Evolutionary conservation across 2,797 vertebrate genomes (phyloP).

Genomic region (Podargus strigoides): DNA sequence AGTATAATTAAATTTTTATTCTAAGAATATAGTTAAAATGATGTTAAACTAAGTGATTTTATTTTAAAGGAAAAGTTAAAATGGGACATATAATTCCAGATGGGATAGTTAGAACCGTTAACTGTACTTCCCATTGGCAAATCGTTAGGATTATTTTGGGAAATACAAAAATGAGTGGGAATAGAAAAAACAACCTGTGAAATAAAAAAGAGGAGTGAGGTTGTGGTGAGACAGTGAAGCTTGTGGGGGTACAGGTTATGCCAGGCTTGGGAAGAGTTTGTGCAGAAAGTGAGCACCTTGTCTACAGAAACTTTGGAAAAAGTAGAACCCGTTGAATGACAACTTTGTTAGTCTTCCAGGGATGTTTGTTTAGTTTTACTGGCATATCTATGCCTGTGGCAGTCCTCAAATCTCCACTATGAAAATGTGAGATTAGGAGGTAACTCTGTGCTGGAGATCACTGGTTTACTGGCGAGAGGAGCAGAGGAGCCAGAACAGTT

Average conservation of each 20-base stretch:
- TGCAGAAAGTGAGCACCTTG: neutral
- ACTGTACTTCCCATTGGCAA: neutral
- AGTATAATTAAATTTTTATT: slow-evolving; percentile 24
- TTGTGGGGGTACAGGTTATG: neutral
- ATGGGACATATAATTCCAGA: slow-evolving; percentile 6
- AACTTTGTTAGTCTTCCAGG: neutral
- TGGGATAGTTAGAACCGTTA: neutral
- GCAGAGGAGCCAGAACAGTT: neutral
- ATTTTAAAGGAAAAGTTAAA: slow-evolving; percentile 38
- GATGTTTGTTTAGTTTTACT: neutral
- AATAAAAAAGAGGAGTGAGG: neutral
- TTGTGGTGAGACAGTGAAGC: neutral
- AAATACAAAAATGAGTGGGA: neutral
- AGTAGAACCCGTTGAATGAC: neutral
- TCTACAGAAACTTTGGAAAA: neutral
- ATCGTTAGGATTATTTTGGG: neutral
- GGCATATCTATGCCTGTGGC: neutral
- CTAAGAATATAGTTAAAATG: neutral
- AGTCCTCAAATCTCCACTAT: neutral
- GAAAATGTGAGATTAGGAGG: neutral
- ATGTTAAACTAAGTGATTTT: neutral
- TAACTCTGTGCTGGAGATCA: neutral
- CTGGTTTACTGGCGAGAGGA: neutral
- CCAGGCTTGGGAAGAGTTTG: neutral
- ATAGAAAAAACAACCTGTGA: neutral